Percentiles rank a stretch among this genome's conserved stretches.
phyloP scores from a whole-genome alignment of 2,113 vertebrate species.

The Heterotis niloticus region DNA sequence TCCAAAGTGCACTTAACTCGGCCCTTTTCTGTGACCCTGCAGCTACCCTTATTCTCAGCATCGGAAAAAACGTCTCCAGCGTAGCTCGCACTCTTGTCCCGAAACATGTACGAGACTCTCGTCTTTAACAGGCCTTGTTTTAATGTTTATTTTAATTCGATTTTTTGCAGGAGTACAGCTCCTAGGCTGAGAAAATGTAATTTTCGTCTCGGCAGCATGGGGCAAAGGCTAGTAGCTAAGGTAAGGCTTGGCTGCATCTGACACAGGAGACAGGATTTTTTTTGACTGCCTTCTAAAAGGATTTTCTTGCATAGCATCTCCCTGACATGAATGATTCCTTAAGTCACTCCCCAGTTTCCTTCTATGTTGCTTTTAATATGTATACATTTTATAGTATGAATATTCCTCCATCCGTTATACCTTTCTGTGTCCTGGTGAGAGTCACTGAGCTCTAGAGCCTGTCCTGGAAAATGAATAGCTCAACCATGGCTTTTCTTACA shows the following conservation, averaged over 20 bases:
- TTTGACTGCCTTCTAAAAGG: background rate
- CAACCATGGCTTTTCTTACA: background rate
- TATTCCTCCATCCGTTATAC: too few species aligned
- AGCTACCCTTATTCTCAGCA: too few species aligned
- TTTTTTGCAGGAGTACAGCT: conserved; percentile 15
- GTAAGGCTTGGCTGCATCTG: conserved; percentile 38
- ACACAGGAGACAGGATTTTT: background rate
- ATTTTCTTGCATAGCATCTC: background rate
- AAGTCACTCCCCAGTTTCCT: too few species aligned
- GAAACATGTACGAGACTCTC: background rate
- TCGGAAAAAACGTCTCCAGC: too few species aligned
- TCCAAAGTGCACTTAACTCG: too few species aligned
- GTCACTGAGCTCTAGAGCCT: too few species aligned
- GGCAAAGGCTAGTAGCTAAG: conserved; percentile 53
- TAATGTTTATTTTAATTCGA: background rate
- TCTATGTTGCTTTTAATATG: background rate
- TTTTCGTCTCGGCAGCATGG: conserved; percentile 46
- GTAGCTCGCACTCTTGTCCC: too few species aligned
- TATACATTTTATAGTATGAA: too few species aligned
- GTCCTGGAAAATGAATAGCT: background rate
- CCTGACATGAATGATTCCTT: background rate
- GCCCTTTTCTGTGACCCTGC: too few species aligned
- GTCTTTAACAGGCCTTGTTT: too few species aligned
- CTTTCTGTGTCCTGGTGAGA: too few species aligned
- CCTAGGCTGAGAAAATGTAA: conserved; percentile 22